phyloP scores from a whole-genome alignment of 2,113 vertebrate genomes.

The Tragelaphus imberbis region DNA sequence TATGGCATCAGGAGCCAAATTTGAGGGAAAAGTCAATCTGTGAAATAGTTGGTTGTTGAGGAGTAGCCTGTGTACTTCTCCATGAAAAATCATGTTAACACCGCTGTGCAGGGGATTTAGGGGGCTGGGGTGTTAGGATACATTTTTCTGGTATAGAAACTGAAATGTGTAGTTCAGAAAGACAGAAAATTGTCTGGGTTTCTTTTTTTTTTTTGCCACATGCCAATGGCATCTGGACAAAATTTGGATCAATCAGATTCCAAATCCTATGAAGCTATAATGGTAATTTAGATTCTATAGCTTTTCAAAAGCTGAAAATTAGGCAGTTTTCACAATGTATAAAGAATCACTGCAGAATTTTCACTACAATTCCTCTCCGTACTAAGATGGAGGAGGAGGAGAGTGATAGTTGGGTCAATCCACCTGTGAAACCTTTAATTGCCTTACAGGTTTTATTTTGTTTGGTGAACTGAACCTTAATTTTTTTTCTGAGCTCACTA shows the following conservation, averaged over 20 bases:
- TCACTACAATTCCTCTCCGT: not conserved
- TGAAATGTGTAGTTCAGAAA: not conserved
- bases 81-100: not conserved
- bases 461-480: not conserved
- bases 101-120: not conserved
- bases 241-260: not conserved
- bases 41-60: not conserved
- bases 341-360: constrained; percentile 15
- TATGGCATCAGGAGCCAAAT: not conserved
- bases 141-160: not conserved
- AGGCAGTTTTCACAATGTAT: not conserved
- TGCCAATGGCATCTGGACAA: not conserved
- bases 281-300: not conserved
- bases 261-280: not conserved
- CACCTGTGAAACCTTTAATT: not conserved
- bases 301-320: constrained; percentile 1
- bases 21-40: not conserved
- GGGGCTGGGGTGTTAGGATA: not conserved
- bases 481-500: not conserved
- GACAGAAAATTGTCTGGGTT: not conserved
- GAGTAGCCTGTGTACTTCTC: not conserved
- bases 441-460: not conserved
- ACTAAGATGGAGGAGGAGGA: not conserved
- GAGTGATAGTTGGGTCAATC: not conserved
- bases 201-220: not conserved